Conservation (phyloP, 2,888 invertebrate genomes). For the Crematogaster levior region DNA sequence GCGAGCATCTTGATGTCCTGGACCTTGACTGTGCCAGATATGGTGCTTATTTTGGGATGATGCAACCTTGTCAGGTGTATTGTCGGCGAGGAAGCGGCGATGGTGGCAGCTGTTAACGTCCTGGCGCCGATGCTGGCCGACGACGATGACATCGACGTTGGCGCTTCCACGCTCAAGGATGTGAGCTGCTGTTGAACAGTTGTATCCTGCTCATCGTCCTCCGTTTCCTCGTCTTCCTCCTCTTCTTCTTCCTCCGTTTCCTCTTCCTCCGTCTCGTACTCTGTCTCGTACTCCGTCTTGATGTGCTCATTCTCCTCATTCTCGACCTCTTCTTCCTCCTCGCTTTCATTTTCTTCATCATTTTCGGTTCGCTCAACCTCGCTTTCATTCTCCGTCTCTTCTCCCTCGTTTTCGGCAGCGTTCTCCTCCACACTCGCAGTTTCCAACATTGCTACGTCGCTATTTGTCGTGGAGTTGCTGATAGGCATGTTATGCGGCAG, state of each 20-base stretch:
- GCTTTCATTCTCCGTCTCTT: constrained; percentile 78
- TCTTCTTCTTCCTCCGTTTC: constrained; percentile 85
- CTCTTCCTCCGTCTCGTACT: constrained; percentile 86
- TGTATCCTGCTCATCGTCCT: constrained; percentile 47
- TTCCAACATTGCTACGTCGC: constrained; percentile 57
- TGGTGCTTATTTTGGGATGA: constrained; percentile 72
- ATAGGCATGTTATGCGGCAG: constrained; percentile 90
- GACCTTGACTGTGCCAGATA: constrained; percentile 79
- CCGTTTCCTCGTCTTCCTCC: constrained; percentile 73
- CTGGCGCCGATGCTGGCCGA: constrained; percentile 55
- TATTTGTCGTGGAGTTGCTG: constrained; percentile 68
- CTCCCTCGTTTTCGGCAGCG: constrained; percentile 55
- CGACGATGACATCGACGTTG: constrained; percentile 57
- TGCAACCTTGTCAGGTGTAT: constrained; percentile 73
- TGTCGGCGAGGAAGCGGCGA: constrained; percentile 69
- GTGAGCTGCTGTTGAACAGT: constrained; percentile 25
- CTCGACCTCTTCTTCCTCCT: constrained; percentile 72
- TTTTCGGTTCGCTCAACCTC: constrained; percentile 73
- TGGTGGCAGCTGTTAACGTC: constrained; percentile 74
- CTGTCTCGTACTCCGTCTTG: constrained; percentile 87
- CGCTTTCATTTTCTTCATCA: constrained; percentile 74
- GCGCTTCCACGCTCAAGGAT: constrained; percentile 37
- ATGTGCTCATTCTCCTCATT: constrained; percentile 77
- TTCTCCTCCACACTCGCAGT: constrained; percentile 76
- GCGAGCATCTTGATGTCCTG: constrained; percentile 82